Evolutionary conservation across 2,888 invertebrate species (phyloP).

Genomic region (Notodonta dromedarius): DNA sequence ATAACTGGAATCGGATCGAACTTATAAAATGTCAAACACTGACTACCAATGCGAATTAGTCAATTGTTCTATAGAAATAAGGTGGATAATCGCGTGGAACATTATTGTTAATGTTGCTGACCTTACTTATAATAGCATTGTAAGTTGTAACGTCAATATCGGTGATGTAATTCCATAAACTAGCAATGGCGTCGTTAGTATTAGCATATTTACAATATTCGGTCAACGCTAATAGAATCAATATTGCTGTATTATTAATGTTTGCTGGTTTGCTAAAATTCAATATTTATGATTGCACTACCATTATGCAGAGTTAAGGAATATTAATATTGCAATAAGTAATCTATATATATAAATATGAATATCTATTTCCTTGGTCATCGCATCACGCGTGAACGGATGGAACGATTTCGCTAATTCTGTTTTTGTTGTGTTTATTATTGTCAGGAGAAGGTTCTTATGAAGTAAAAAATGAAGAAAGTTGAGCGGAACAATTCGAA

Average conservation of each 20-base stretch:
- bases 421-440: too few relatives aligned
- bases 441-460: too few relatives aligned
- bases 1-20: slow-evolving; percentile 6
- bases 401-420: too few relatives aligned
- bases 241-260: background rate
- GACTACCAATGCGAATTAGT: background rate
- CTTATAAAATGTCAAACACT: background rate
- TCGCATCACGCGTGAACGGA: too few relatives aligned
- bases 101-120: slow-evolving; percentile 22
- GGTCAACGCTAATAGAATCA: background rate
- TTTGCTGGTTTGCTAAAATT: background rate
- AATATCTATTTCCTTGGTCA: too few relatives aligned
- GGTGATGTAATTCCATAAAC: slow-evolving; percentile 41
- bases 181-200: slow-evolving; percentile 15
- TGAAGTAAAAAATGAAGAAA: too few relatives aligned
- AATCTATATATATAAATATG: too few relatives aligned
- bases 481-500: too few relatives aligned
- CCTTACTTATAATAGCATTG: slow-evolving; percentile 26
- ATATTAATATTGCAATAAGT: background rate
- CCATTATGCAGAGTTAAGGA: background rate
- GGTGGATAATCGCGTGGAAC: background rate
- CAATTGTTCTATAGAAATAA: background rate
- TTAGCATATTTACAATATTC: slow-evolving; percentile 7
- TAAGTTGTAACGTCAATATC: slow-evolving; percentile 14
- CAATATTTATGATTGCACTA: slow-evolving; percentile 1